Evolutionary conservation across 2,888 invertebrate species (phyloP).

Genomic region (Atethmia centrago): DNA sequence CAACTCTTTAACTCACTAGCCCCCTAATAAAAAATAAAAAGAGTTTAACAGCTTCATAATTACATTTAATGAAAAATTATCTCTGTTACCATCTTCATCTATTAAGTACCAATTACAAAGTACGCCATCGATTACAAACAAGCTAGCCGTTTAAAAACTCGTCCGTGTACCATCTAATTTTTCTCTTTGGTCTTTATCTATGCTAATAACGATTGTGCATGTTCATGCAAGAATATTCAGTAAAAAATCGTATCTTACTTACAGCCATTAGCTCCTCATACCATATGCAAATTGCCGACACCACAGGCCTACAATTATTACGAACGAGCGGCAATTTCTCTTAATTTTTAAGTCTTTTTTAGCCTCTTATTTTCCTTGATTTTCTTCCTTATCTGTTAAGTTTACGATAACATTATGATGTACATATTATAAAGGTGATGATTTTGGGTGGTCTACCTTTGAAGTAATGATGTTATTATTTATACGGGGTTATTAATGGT

Average conservation of each 20-base stretch:
- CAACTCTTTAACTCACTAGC: slow-evolving; percentile 13
- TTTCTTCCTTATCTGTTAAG: slow-evolving; percentile 81
- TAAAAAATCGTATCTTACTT: slow-evolving; percentile 83
- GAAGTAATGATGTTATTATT: slow-evolving; percentile 88
- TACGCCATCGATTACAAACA: slow-evolving; percentile 59
- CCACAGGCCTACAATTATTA: slow-evolving; percentile 81
- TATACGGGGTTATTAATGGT: slow-evolving; percentile 87
- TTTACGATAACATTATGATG: slow-evolving; percentile 81
- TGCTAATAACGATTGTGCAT: slow-evolving; percentile 82
- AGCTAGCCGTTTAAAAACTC: slow-evolving; percentile 62
- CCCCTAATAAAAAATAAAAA: slow-evolving; percentile 9
- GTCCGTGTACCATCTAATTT: slow-evolving; percentile 65
- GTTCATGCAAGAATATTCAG: slow-evolving; percentile 81
- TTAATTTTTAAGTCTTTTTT: slow-evolving; percentile 75
- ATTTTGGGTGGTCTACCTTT: slow-evolving; percentile 88
- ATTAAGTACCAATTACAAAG: slow-evolving; percentile 58
- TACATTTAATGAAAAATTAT: slow-evolving; percentile 58
- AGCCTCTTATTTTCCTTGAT: slow-evolving; percentile 76
- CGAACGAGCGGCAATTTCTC: slow-evolving; percentile 75
- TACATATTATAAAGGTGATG: slow-evolving; percentile 83
- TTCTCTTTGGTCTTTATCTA: slow-evolving; percentile 81
- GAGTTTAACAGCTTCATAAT: slow-evolving; percentile 45
- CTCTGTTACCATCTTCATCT: slow-evolving; percentile 50
- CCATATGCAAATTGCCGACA: slow-evolving; percentile 86
- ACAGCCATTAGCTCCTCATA: slow-evolving; percentile 87